phyloP scores from a whole-genome alignment of 2,113 vertebrate species.

The Peromyscus californicus region DNA sequence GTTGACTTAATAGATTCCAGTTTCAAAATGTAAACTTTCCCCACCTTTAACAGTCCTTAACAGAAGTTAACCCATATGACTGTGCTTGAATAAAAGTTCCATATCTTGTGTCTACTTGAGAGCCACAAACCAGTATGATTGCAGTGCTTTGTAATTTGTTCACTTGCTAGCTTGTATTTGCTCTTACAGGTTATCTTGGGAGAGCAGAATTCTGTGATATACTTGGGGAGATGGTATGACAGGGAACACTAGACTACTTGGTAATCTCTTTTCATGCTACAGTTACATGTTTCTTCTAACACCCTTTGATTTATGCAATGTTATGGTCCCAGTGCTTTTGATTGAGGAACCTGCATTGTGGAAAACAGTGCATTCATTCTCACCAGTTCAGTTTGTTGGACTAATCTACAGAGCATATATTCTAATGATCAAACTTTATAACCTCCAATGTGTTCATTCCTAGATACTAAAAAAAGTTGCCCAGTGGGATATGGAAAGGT shows the following conservation, averaged over 20 bases:
- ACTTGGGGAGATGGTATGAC: background rate
- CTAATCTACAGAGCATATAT: background rate
- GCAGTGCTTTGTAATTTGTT: background rate
- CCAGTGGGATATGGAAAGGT: background rate
- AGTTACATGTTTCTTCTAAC: background rate
- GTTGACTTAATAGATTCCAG: conserved; percentile 2
- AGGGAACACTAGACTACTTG: background rate
- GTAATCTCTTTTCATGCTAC: background rate
- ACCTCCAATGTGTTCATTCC: background rate
- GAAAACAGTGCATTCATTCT: background rate
- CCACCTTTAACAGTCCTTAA: background rate
- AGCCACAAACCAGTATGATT: background rate
- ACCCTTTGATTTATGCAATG: background rate
- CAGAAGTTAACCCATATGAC: background rate
- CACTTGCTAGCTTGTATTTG: background rate
- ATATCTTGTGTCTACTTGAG: background rate
- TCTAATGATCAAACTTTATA: background rate
- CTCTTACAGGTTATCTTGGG: background rate
- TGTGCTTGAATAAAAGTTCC: background rate
- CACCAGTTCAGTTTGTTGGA: background rate
- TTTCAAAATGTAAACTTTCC: conserved; percentile 18
- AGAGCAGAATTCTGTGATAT: background rate
- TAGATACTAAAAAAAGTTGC: background rate
- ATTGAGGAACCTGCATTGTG: background rate
- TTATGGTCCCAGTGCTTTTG: background rate